A percentile compares a stretch with the other conserved stretches of the same genome.
phyloP scores from a whole-genome alignment of 1,140 invertebrate genomes.

The Apis mellifera region DNA sequence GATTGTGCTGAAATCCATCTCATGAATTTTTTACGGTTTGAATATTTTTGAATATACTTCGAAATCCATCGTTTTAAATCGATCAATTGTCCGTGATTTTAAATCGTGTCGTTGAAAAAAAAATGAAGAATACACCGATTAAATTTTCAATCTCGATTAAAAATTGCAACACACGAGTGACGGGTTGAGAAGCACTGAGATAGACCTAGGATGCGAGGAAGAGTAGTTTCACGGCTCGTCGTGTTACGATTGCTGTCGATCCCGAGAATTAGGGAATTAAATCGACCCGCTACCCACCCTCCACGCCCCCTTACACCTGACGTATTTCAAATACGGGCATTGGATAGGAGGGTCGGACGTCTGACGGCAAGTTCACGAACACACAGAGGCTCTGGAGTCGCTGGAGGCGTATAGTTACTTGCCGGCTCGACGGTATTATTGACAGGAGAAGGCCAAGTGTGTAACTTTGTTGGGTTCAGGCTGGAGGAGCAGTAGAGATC shows the following conservation, averaged over 20 bases:
- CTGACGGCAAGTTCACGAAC: conserved; percentile 56
- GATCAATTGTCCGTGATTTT: too few species aligned
- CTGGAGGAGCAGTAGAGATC: conserved; percentile 31
- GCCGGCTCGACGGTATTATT: conserved; percentile 60
- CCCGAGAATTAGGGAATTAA: conserved; percentile 64
- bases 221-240: conserved; percentile 33
- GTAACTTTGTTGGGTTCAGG: conserved; percentile 65
- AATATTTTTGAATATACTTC: too few species aligned
- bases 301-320: conserved; percentile 59
- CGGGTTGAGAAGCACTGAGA: too few species aligned
- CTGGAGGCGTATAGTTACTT: conserved; percentile 59
- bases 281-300: conserved; percentile 46
- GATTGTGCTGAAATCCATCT: too few species aligned
- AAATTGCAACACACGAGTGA: too few species aligned
- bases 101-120: too few species aligned
- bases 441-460: conserved; percentile 62
- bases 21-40: too few species aligned
- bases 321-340: conserved; percentile 63
- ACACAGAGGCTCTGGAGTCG: conserved; percentile 29
- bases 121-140: too few species aligned
- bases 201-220: conserved; percentile 34
- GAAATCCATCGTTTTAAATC: too few species aligned
- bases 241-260: conserved; percentile 51
- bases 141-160: too few species aligned
- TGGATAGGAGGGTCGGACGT: conserved; percentile 38